Evolutionary conservation across 1,140 invertebrate genomes (phyloP).

Genomic region (Plutomurus gul): DNA sequence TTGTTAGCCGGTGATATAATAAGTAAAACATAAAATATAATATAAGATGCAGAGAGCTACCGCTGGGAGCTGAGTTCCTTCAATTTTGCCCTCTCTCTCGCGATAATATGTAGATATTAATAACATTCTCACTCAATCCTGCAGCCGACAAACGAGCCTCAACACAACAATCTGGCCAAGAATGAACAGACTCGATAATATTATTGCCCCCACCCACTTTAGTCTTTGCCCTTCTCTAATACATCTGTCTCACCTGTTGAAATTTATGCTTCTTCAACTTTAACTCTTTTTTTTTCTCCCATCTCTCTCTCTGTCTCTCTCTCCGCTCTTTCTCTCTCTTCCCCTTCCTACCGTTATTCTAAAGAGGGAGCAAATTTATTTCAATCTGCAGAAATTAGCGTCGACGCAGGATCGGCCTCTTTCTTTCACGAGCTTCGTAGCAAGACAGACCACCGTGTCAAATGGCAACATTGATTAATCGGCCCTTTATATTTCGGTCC

Average conservation of each 20-base stretch:
- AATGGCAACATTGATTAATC: slow-evolving; percentile 32
- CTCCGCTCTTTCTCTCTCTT: not conserved
- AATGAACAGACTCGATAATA: slow-evolving; percentile 1
- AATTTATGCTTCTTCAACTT: not conserved
- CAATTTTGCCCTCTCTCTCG: not conserved
- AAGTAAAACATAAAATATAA: not conserved
- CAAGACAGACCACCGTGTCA: slow-evolving; percentile 14
- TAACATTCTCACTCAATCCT: not conserved
- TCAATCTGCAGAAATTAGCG: slow-evolving; percentile 30
- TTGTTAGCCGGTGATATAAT: not conserved
- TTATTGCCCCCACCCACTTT: not conserved
- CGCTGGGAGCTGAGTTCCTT: not conserved
- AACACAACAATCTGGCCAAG: not conserved
- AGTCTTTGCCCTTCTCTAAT: not conserved
- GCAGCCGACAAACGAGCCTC: not conserved
- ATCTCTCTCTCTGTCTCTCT: not conserved
- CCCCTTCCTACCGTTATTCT: not conserved
- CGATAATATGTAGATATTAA: slow-evolving; percentile 13
- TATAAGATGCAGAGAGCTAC: not conserved
- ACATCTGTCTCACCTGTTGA: not conserved
- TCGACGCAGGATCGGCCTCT: not conserved
- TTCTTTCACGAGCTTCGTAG: not conserved
- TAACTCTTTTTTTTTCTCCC: not conserved
- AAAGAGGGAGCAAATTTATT: slow-evolving; percentile 23
- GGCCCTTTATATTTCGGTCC: not conserved